A percentile compares a stretch with the other conserved stretches of the same genome.
Evolutionary conservation across 1,140 invertebrate species (phyloP).

Genomic region (Luehdorfia chinensis): DNA sequence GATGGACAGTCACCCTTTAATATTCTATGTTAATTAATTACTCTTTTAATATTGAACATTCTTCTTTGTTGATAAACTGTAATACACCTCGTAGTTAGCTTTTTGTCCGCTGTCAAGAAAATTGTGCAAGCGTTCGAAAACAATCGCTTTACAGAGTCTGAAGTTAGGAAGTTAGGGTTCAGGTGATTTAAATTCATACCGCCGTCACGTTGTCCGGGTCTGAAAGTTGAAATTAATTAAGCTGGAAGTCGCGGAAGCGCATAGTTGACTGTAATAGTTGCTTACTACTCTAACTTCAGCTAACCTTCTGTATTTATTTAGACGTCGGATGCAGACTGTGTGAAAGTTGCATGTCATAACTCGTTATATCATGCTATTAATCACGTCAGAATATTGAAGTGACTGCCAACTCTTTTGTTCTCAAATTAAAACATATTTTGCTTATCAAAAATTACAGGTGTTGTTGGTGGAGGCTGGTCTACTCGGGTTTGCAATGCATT

Average conservation of each 20-base stretch:
- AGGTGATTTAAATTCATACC: slow-evolving; percentile 33
- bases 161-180: slow-evolving; percentile 22
- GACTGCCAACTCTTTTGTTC: not conserved
- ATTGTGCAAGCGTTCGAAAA: slow-evolving; percentile 15
- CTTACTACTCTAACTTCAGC: slow-evolving; percentile 12
- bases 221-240: slow-evolving; percentile 37
- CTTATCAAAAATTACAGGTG: not conserved
- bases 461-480: too few relatives aligned
- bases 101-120: slow-evolving; percentile 11
- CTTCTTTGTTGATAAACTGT: too few relatives aligned
- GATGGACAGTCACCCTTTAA: too few relatives aligned
- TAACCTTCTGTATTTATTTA: slow-evolving; percentile 16
- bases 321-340: slow-evolving; percentile 9
- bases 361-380: slow-evolving; percentile 10
- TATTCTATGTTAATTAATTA: too few relatives aligned
- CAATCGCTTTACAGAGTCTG: slow-evolving; percentile 6
- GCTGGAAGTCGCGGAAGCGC: slow-evolving; percentile 22
- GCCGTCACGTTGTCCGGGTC: slow-evolving; percentile 21
- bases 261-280: slow-evolving; percentile 20
- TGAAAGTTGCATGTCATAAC: slow-evolving; percentile 2
- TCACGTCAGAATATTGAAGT: slow-evolving; percentile 5
- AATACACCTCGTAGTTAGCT: not conserved
- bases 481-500: too few relatives aligned
- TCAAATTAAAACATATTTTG: not conserved
- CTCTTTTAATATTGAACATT: too few relatives aligned